Conservation (phyloP, 2,113 vertebrate species). For the Chascanopsetta lugubris region DNA sequence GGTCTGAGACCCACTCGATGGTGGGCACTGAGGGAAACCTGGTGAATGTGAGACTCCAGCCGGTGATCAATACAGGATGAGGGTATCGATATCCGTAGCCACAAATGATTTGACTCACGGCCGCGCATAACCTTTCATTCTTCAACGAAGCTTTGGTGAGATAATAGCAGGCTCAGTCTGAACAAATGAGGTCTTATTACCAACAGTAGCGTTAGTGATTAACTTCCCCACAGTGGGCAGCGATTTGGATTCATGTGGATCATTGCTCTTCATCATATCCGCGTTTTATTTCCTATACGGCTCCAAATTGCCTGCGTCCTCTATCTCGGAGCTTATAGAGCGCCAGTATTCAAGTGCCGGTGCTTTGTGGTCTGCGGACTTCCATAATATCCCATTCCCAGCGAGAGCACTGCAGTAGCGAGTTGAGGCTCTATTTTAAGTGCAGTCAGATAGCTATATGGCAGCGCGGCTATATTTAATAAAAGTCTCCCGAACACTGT, state of each 20-base stretch:
- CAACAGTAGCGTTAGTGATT: slow-evolving; percentile 9
- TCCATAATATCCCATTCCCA: slow-evolving; percentile 66
- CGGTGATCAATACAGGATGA: slow-evolving; percentile 17
- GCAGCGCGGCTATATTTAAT: slow-evolving; percentile 74
- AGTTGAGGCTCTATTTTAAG: slow-evolving; percentile 72
- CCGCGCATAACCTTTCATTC: slow-evolving; percentile 16
- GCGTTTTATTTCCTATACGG: slow-evolving; percentile 14
- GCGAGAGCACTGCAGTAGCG: slow-evolving; percentile 61
- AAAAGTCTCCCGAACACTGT: slow-evolving; percentile 70
- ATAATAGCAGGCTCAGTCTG: background rate
- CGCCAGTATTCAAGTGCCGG: slow-evolving; percentile 52
- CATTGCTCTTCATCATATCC: slow-evolving; percentile 18
- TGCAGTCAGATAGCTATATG: slow-evolving; percentile 69
- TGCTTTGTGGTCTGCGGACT: slow-evolving; percentile 45
- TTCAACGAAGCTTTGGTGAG: slow-evolving; percentile 1
- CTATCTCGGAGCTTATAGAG: slow-evolving; percentile 33
- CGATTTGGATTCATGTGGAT: background rate
- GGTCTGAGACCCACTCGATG: background rate
- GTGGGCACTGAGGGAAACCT: background rate
- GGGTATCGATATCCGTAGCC: slow-evolving; percentile 19
- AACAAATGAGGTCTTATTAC: slow-evolving; percentile 2
- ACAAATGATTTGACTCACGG: slow-evolving; percentile 22
- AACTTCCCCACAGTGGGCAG: background rate
- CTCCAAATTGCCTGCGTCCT: slow-evolving; percentile 30
- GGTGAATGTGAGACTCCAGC: background rate